Conservation (phyloP, 2,113 vertebrate genomes). For the Paedocypris sp. region DNA sequence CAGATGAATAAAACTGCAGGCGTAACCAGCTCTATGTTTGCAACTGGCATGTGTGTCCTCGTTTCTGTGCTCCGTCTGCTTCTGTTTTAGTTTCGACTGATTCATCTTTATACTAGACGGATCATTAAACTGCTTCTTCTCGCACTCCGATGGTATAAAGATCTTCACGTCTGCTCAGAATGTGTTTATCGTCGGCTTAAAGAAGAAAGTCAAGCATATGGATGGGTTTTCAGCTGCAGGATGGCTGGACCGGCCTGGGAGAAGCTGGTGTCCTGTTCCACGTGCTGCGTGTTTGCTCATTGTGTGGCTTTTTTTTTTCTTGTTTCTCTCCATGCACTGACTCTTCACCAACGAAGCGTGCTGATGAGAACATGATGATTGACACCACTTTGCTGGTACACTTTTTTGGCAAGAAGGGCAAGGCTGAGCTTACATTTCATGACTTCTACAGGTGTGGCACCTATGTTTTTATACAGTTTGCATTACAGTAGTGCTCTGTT, state of each 20-base stretch:
- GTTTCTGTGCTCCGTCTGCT: constrained; percentile 15
- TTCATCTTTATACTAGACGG: background rate
- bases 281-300: background rate
- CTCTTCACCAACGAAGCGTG: constrained; percentile 61
- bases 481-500: too few species aligned
- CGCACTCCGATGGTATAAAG: constrained; percentile 4
- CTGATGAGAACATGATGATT: constrained; percentile 77
- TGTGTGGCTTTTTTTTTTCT: constrained; percentile 24
- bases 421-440: constrained; percentile 91
- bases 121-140: too few species aligned
- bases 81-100: background rate
- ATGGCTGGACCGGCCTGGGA: constrained; percentile 24
- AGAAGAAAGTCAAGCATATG: background rate
- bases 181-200: background rate
- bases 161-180: constrained; percentile 3
- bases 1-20: background rate
- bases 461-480: background rate
- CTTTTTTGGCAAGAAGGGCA: constrained; percentile 97
- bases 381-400: constrained; percentile 92
- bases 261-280: constrained; percentile 16
- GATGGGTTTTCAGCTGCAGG: constrained; percentile 14
- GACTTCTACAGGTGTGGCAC: constrained; percentile 88
- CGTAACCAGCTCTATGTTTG: background rate
- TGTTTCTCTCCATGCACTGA: background rate
- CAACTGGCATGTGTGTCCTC: constrained; percentile 16